Percentiles rank a stretch among this genome's conserved stretches.
Conservation (phyloP, 2,113 vertebrate species). For the Pachyramphus minor region DNA sequence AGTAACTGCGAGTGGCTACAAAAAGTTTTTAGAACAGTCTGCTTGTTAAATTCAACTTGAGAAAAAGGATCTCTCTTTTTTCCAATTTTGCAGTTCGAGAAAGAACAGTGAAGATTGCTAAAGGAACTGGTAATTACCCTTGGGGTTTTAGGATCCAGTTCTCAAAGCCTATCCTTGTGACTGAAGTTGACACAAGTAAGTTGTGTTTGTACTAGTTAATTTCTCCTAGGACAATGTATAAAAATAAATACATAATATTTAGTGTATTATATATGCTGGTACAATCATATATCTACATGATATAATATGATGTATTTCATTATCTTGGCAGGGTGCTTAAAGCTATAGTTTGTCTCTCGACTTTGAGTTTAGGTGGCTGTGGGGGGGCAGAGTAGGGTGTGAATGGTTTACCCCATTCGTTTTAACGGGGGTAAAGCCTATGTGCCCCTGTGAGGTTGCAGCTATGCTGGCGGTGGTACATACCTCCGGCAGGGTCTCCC, state of each 20-base stretch:
- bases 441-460: no score
- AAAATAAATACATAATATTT: not conserved
- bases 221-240: not conserved
- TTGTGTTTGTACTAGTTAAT: not conserved
- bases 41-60: not conserved
- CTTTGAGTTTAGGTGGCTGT: no score
- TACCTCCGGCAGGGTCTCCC: no score
- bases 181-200: conserved; percentile 94
- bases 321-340: no score
- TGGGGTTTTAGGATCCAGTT: conserved; percentile 94
- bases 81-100: conserved; percentile 80
- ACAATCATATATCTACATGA: not conserved
- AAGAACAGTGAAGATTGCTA: conserved; percentile 82
- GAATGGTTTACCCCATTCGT: no score
- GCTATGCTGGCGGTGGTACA: no score
- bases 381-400: no score
- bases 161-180: conserved; percentile 90
- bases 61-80: not conserved
- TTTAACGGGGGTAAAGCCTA: no score
- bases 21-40: not conserved
- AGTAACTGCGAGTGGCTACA: not conserved
- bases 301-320: not conserved
- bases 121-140: conserved; percentile 85
- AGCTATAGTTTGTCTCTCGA: no score
- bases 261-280: not conserved